Base-by-base conservation (phyloP, 2,797 vertebrate species). In the Tokudaia tokunoshimensis region DNA sequence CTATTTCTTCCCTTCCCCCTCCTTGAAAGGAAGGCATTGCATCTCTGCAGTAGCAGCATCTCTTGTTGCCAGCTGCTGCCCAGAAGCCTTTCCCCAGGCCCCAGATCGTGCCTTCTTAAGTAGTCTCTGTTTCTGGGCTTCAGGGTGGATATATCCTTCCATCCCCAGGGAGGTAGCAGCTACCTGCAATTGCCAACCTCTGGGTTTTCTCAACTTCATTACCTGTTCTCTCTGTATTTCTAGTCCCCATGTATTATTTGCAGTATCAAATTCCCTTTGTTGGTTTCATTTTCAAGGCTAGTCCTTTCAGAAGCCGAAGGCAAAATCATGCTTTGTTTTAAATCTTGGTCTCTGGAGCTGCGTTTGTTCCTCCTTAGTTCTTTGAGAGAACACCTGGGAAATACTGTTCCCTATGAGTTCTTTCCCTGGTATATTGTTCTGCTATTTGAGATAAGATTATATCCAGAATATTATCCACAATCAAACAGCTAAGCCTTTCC, bases 231-330 rank as follows among this genome's bases (percentile, higher is more conserved):
- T 93, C 57, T 79, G 50, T 24, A 44, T 95, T 91, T 81, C 59
- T 90, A 86, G 80, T 80, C 50, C 22, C 55, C 57, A 15, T 57
- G 31, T n/a, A 44, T 88, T 90, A 37, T 57, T 89, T 90, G 26
- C 70, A 93, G 52, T 87, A 57, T 70, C 91, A 86, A 84, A 80
- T 87, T 94, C 37, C 31, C 72, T 57, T 52, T 72, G 50, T n/a
- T 84, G 65, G 57, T 90, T 96, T 96, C 29, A 94, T 84, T 94
- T 93, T 94, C 31, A 41, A 95, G 76, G n/a, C 2, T 75, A 34
- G 7, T 52, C 44, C 74, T 57, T 96, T 87, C 22, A 72, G 82
- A 61, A 96, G 22, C 29, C 55, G 13, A 41, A 3, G 57, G 72
- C 7, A 79, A 93, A 80, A 57, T 29, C 41, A 79, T 47, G 31